A percentile compares a stretch with the other conserved stretches of the same genome.
Evolutionary conservation across 2,888 invertebrate species (phyloP).

Genomic region (Tethea ocularis): DNA sequence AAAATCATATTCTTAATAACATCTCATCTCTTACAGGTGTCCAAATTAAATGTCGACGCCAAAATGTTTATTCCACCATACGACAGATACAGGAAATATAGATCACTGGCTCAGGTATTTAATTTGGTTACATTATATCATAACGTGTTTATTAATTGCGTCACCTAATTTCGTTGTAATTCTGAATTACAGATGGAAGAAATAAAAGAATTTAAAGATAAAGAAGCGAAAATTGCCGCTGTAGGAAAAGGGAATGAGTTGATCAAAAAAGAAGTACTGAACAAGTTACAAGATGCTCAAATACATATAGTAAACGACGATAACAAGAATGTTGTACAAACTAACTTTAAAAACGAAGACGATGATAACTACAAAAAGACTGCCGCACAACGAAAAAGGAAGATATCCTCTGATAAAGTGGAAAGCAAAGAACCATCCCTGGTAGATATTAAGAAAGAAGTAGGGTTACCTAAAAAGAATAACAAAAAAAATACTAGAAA

Average conservation of each 20-base stretch:
- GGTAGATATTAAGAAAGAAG: conserved; percentile 29
- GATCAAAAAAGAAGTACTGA: conserved; percentile 58
- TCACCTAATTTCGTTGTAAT: conserved; percentile 15
- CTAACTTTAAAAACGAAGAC: conserved; percentile 7
- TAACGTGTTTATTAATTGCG: too few relatives aligned
- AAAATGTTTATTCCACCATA: conserved; percentile 69
- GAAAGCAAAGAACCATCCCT: conserved; percentile 31
- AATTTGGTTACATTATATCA: neutral
- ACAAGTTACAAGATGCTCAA: conserved; percentile 53
- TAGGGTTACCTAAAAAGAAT: conserved; percentile 21
- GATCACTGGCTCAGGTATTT: conserved; percentile 60
- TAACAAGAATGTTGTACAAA: conserved; percentile 10
- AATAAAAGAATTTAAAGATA: conserved; percentile 59
- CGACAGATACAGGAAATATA: conserved; percentile 66
- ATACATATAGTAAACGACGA: conserved; percentile 41
- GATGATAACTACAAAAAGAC: conserved; percentile 27
- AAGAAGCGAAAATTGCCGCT: conserved; percentile 64
- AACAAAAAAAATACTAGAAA: conserved; percentile 26
- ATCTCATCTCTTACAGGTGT: neutral
- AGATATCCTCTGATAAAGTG: conserved; percentile 41
- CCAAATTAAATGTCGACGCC: conserved; percentile 43
- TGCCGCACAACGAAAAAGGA: conserved; percentile 47
- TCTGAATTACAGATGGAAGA: conserved; percentile 56
- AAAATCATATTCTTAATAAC: neutral
- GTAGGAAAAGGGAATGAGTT: conserved; percentile 59